Conservation (phyloP, 2,797 vertebrate genomes). For the Distichodus sexfasciatus region DNA sequence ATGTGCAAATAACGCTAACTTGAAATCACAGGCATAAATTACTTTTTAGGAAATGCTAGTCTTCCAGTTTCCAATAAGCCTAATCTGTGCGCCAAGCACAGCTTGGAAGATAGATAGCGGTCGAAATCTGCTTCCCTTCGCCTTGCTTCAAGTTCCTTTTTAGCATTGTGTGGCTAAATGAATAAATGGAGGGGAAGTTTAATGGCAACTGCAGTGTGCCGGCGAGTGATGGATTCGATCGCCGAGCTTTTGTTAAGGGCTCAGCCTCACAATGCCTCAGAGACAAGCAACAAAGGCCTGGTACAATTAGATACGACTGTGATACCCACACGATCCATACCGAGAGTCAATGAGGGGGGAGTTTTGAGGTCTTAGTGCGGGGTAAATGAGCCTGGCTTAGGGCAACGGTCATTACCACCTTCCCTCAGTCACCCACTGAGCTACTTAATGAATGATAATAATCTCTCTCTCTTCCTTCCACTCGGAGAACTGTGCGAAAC, state of each 20-base stretch:
- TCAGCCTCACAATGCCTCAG: conserved; percentile 36
- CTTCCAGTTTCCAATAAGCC: no score
- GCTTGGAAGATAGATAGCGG: no score
- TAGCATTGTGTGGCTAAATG: background rate
- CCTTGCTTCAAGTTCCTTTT: no score
- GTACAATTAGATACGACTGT: conserved; percentile 49
- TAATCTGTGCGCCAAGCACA: no score
- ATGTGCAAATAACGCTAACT: no score
- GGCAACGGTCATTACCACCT: conserved; percentile 55
- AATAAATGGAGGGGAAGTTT: background rate
- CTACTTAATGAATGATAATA: conserved; percentile 8
- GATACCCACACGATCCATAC: conserved; percentile 62
- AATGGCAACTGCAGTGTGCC: background rate
- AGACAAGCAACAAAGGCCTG: conserved; percentile 48
- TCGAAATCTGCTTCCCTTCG: no score
- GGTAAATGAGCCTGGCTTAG: conserved; percentile 47
- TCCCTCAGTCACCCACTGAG: conserved; percentile 12
- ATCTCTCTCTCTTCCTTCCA: background rate
- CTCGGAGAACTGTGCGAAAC: background rate
- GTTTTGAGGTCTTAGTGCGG: conserved; percentile 24
- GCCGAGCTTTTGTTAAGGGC: conserved; percentile 1
- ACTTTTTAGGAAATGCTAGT: no score
- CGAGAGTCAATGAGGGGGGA: conserved; percentile 44
- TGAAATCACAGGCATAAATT: no score
- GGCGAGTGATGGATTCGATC: background rate